Evolutionary conservation across 1,140 invertebrate species (phyloP).

Genomic region (Propsilocerus akamusi): DNA sequence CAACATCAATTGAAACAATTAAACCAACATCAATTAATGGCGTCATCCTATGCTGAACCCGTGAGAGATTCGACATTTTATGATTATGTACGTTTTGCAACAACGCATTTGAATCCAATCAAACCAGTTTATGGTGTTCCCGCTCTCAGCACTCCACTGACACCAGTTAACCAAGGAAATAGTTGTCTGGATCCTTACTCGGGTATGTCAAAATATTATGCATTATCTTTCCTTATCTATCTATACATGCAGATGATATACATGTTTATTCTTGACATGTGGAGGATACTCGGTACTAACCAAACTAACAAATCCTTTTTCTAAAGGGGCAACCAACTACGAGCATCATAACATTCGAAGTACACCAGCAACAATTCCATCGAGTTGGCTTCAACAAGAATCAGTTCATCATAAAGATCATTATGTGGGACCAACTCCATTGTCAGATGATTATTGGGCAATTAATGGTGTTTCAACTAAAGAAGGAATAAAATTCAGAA

Average conservation of each 20-base stretch:
- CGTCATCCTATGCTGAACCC: background rate
- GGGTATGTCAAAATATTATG: background rate
- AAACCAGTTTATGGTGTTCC: slow-evolving; percentile 1
- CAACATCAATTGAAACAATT: background rate
- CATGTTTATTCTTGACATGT: too few species aligned
- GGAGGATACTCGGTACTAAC: too few species aligned
- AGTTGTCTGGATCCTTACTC: background rate
- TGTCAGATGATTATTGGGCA: background rate
- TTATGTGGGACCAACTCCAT: slow-evolving; percentile 26
- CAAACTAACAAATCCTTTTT: too few species aligned
- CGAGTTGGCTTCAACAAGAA: background rate
- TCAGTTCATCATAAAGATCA: slow-evolving; percentile 8
- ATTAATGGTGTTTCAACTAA: background rate
- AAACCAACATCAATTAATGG: background rate
- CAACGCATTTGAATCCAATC: background rate
- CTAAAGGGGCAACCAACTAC: background rate
- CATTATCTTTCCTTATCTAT: background rate
- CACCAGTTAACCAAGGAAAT: background rate
- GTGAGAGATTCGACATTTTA: background rate
- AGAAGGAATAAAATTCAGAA: slow-evolving; percentile 13
- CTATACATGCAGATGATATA: background rate
- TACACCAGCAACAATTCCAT: background rate
- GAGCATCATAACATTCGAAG: background rate
- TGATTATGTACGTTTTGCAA: background rate
- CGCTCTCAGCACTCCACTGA: background rate